Conservation (phyloP, 2,113 vertebrate genomes). For the Caracal caracal region DNA sequence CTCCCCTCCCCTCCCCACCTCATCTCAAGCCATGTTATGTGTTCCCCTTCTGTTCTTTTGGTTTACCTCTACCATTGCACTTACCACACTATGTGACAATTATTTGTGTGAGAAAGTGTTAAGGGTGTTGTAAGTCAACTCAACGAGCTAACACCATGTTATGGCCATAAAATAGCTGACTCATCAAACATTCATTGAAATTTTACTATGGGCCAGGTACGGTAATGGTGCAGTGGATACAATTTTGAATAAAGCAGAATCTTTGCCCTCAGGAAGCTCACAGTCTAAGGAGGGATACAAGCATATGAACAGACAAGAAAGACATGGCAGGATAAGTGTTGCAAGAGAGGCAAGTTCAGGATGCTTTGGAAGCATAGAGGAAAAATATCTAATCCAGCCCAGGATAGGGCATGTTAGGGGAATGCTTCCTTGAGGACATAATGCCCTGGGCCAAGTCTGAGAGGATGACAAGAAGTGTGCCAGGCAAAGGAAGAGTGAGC, state of each 20-base stretch:
- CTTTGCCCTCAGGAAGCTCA: background rate
- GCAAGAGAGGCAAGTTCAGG: background rate
- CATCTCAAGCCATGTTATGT: background rate
- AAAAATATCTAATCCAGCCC: background rate
- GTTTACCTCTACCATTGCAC: background rate
- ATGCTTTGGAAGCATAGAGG: background rate
- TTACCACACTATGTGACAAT: background rate
- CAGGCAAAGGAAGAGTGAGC: background rate
- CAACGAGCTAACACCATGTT: background rate
- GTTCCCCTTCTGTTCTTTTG: background rate
- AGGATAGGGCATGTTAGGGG: background rate
- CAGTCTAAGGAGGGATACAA: background rate
- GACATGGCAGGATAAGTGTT: background rate
- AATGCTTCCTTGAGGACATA: background rate
- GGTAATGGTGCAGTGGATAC: background rate
- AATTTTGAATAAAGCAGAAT: conserved; percentile 7
- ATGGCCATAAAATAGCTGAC: background rate
- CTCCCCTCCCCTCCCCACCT: background rate
- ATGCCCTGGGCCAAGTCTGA: background rate
- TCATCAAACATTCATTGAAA: background rate
- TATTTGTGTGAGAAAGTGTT: background rate
- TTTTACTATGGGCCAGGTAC: background rate
- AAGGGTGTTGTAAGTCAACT: conserved; percentile 3
- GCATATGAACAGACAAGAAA: background rate
- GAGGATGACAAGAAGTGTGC: background rate